phyloP scores from a whole-genome alignment of 2,888 invertebrate genomes.

The Cephus pulcher region DNA sequence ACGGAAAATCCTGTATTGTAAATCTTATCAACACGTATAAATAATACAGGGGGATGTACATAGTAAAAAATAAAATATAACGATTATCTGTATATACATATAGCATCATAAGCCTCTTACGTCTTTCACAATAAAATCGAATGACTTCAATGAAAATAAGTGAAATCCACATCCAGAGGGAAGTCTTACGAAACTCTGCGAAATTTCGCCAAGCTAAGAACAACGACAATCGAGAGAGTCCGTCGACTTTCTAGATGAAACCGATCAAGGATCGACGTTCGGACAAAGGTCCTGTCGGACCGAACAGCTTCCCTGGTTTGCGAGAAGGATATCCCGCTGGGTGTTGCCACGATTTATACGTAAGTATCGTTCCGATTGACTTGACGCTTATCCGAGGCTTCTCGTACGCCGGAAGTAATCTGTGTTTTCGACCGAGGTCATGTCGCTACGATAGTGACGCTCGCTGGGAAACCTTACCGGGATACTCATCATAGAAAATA shows the following conservation, averaged over 20 bases:
- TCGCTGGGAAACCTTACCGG: not conserved
- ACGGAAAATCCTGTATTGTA: not conserved
- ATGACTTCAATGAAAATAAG: not conserved
- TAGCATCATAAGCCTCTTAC: not conserved
- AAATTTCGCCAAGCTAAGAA: not conserved
- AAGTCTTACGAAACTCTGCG: not conserved
- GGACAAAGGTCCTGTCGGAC: not conserved
- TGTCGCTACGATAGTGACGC: not conserved
- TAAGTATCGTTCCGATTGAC: slow-evolving; percentile 2
- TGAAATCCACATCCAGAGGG: not conserved
- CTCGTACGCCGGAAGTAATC: slow-evolving; percentile 7
- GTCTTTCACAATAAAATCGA: not conserved
- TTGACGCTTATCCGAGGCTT: not conserved
- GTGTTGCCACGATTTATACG: slow-evolving; percentile 2
- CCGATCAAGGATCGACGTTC: not conserved
- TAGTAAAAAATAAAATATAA: not conserved
- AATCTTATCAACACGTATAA: not conserved
- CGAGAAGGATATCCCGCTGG: slow-evolving; percentile 2
- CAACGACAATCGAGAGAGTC: not conserved
- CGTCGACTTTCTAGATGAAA: not conserved
- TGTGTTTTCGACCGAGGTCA: slow-evolving; percentile 2
- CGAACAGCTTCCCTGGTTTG: not conserved
- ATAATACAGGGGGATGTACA: not conserved
- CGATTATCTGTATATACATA: not conserved
- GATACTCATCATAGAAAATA: not conserved